Conservation (phyloP, 2,113 vertebrate genomes). For the Microcebus murinus region DNA sequence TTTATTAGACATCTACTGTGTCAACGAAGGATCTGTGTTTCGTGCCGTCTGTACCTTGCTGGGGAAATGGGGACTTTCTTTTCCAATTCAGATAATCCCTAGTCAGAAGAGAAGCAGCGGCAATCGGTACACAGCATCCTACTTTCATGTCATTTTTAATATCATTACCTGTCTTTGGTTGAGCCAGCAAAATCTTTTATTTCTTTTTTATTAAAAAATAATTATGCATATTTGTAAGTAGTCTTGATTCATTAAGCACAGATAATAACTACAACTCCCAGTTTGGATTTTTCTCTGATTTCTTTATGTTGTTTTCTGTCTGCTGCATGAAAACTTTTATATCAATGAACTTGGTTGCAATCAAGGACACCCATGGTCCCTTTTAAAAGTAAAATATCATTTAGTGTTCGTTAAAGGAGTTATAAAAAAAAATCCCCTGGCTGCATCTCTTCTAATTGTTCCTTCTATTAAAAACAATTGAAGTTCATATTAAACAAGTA, state of each 20-base stretch:
- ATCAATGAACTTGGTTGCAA: conserved; percentile 33
- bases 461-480: not conserved
- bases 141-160: conserved; percentile 14
- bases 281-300: conserved; percentile 32
- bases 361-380: not conserved
- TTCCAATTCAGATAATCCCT: not conserved
- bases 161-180: conserved; percentile 2
- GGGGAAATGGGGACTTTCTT: not conserved
- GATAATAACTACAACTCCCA: not conserved
- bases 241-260: conserved; percentile 26
- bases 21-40: not conserved
- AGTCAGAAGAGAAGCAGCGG: not conserved
- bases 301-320: conserved; percentile 46
- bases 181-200: conserved; percentile 38
- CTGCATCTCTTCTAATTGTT: not conserved
- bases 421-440: not conserved
- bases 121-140: not conserved
- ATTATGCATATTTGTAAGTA: conserved; percentile 53
- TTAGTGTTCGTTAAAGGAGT: conserved; percentile 35
- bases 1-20: not conserved
- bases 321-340: conserved; percentile 12
- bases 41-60: conserved; percentile 3
- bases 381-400: conserved; percentile 52
- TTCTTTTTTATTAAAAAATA: conserved; percentile 58
- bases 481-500: not conserved